Conservation (phyloP, 1,140 invertebrate genomes). For the Magallana angulata region DNA sequence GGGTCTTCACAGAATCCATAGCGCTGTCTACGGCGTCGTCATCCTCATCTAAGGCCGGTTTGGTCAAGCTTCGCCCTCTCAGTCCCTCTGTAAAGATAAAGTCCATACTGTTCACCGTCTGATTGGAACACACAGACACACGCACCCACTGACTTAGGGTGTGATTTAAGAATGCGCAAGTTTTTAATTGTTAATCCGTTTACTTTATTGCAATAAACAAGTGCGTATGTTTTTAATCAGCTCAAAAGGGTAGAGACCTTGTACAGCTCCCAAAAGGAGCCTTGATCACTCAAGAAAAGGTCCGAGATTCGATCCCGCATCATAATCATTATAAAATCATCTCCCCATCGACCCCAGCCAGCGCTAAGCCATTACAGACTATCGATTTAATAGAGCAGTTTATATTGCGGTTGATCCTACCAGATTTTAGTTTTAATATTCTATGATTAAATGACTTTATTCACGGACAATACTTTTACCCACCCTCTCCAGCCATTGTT, state of each 20-base stretch:
- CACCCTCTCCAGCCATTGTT: not conserved
- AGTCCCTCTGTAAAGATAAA: slow-evolving; percentile 31
- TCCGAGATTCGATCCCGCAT: not conserved
- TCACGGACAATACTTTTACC: not conserved
- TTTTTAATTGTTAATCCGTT: slow-evolving; percentile 8
- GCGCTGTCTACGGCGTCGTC: not conserved
- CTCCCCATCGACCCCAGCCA: not conserved
- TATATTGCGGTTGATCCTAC: not conserved
- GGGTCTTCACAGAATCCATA: slow-evolving; percentile 27
- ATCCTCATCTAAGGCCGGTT: not conserved
- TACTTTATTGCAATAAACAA: not conserved
- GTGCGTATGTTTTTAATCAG: slow-evolving; percentile 3
- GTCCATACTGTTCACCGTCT: not conserved
- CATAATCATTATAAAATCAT: not conserved
- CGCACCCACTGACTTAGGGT: not conserved
- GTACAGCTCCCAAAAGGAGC: not conserved
- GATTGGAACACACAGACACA: not conserved
- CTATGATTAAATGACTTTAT: not conserved
- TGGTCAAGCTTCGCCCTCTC: not conserved
- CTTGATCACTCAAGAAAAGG: not conserved
- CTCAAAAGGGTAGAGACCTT: not conserved
- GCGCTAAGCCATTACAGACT: not conserved
- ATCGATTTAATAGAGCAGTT: slow-evolving; percentile 6
- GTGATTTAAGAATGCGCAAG: not conserved
- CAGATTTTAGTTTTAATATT: slow-evolving; percentile 3